A percentile compares a stretch with the other conserved stretches of the same genome.
Conservation (phyloP, 1,140 invertebrate species). For the Drosophila melanogaster region Release_6_plus_ISO1_MT NT_037436.4:639001-639500, state of each 20-base stretch:
- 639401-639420: constrained; percentile 32
- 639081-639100: constrained; percentile 62
- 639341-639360: constrained; percentile 61
- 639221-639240: constrained; percentile 60
- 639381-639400: neutral
- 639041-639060: constrained; percentile 75
- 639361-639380: constrained; percentile 38
- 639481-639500: constrained; percentile 74
- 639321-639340: constrained; percentile 63
- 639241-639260: constrained; percentile 35
- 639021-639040: constrained; percentile 73
- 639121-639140: constrained; percentile 46
- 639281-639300: constrained; percentile 31
- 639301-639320: constrained; percentile 36
- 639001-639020: constrained; percentile 76
- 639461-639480: constrained; percentile 58
- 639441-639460: constrained; percentile 84
- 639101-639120: constrained; percentile 55
- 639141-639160: neutral
- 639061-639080: constrained; percentile 22
- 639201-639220: constrained; percentile 56
- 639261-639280: constrained; percentile 6
- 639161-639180: constrained; percentile 57
- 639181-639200: constrained; percentile 74
- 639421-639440: constrained; percentile 75